Evolutionary conservation across 2,113 vertebrate species (phyloP).

Genomic region (Trichomycterus rosablanca): DNA sequence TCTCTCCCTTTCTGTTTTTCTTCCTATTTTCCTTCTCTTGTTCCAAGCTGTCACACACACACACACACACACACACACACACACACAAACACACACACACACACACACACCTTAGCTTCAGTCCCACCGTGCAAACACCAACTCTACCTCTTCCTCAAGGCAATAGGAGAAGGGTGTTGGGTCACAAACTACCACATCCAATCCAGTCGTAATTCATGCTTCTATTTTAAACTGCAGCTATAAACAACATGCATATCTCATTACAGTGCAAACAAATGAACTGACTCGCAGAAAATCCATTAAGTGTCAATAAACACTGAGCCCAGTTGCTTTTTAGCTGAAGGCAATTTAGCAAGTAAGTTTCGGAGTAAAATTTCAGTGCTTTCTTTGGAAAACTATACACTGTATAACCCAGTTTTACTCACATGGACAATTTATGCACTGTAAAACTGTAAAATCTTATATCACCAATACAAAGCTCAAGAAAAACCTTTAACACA

Average conservation of each 20-base stretch:
- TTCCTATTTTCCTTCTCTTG: background rate
- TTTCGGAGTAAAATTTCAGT: conserved; percentile 13
- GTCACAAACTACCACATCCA: conserved; percentile 58
- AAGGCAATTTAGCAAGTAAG: conserved; percentile 12
- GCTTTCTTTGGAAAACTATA: conserved; percentile 13
- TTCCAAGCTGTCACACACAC: background rate
- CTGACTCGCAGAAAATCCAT: conserved; percentile 61
- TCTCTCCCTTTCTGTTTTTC: conserved; percentile 3
- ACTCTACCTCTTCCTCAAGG: conserved; percentile 13
- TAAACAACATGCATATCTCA: conserved; percentile 56
- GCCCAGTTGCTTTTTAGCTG: conserved; percentile 17
- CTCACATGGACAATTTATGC: conserved; percentile 5
- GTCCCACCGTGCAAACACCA: background rate
- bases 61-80: conserved; percentile 1
- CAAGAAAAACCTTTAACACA: background rate
- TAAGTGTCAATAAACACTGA: conserved; percentile 64
- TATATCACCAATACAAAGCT: no score
- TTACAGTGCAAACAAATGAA: conserved; percentile 67
- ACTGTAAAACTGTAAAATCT: conserved; percentile 10
- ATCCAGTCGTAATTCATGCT: conserved; percentile 63
- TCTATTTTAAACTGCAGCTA: conserved; percentile 61
- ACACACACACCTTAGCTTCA: conserved; percentile 15
- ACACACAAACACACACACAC: no score
- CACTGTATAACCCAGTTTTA: conserved; percentile 8
- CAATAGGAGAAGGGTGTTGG: conserved; percentile 56